Evolutionary conservation across 2,797 vertebrate species (phyloP).

Genomic region (Danio jaintianensis): DNA sequence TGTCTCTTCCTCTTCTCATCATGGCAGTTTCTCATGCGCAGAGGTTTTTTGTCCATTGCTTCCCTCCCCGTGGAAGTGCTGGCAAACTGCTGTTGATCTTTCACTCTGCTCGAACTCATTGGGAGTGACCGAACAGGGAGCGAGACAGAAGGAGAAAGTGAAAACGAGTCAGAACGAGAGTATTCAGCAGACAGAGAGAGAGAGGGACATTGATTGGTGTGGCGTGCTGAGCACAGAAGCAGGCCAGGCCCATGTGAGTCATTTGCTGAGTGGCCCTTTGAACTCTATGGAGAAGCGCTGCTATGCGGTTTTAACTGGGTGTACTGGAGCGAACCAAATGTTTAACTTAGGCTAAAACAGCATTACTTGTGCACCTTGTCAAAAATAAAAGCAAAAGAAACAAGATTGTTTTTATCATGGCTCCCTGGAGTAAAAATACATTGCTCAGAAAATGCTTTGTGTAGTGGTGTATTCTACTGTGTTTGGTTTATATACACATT

Average conservation of each 20-base stretch:
- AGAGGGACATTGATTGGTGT: conserved; percentile 58
- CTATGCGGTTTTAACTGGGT: conserved; percentile 33
- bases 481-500: no score
- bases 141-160: conserved; percentile 27
- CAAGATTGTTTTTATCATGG: not conserved
- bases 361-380: not conserved
- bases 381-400: not conserved
- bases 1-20: conserved; percentile 21
- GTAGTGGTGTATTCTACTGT: no score
- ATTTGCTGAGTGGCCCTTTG: conserved; percentile 52
- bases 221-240: conserved; percentile 53
- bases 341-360: not conserved
- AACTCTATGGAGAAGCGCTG: conserved; percentile 43
- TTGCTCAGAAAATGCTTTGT: not conserved
- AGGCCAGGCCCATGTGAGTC: conserved; percentile 55
- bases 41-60: conserved; percentile 37
- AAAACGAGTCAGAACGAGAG: conserved; percentile 37
- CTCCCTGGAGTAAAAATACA: not conserved
- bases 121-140: conserved; percentile 38
- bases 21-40: conserved; percentile 24
- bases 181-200: conserved; percentile 29
- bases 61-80: conserved; percentile 34
- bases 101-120: conserved; percentile 37
- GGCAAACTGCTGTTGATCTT: conserved; percentile 57
- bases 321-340: conserved; percentile 2